Base-by-base conservation (phyloP, 2,113 vertebrate species). In the Albula glossodonta region DNA sequence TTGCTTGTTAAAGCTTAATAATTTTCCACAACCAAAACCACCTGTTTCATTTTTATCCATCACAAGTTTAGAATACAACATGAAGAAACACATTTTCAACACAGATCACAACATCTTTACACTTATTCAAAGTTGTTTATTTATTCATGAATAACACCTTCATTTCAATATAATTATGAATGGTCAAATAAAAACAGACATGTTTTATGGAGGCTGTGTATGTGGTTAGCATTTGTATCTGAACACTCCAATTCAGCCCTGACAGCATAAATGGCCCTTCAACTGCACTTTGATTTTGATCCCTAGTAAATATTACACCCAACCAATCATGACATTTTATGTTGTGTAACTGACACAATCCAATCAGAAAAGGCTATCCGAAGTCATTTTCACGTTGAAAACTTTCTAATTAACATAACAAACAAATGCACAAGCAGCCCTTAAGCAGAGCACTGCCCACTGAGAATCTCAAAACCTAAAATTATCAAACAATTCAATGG, bases 391-490 rank as follows among this genome's bases (percentile, higher is more conserved):
- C 78, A 11, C 78, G 4, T 50, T 12, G 6, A 80, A 22, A 80
- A 1, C 11, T 6, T 15, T 15, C 6, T 50, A 50, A 82, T 57
- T 9, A 17, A 82, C 80, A 22, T 70, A 56, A 48, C 19, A 86
- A 88, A 87, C 82, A 87, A 82, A 82, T 87, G 88, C 81, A 81
- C 85, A 79, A 49, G 88, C 93, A 94, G 93, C 92, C 57, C 17
- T 19, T 51, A 57, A 86, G 57, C 3, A 15, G 17, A 60, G 17
- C 57, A 12, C 5, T 15, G 8, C 17, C 57, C 17, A 15, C 17
- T 11, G 17, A 60, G 57, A 60, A 60, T 41, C 31, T 41, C 31
- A 41, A 41, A 41, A 41, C 31, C 31, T 41, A 41, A 41, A 41
- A 41, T 41, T 41, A 41, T 41, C 31, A 41, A 41, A 41, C 31